A percentile compares a stretch with the other conserved stretches of the same genome.
These are phyloP conservation scores for Eupithecia dodoneata DNA, from an alignment of 2,888 invertebrate genomes.

Conservation along the genomic window DNA sequence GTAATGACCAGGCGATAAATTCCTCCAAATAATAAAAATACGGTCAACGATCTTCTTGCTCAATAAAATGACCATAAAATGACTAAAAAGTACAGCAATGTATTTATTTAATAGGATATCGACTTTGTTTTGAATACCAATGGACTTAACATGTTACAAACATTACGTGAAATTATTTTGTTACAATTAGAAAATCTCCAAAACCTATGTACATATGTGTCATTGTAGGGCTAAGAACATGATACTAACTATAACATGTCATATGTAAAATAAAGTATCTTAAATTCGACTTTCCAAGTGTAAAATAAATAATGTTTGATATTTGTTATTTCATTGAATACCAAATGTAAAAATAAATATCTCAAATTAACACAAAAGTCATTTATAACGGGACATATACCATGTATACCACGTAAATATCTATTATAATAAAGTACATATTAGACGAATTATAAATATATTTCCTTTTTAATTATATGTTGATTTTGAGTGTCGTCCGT, in stretches of 20 bases:
- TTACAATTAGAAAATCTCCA: not conserved
- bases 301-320: too few species aligned
- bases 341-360: too few species aligned
- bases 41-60: constrained; percentile 50
- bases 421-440: too few species aligned
- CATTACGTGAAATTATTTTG: not conserved
- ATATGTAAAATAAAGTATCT: too few species aligned
- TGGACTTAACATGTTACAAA: not conserved
- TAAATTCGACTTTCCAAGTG: too few species aligned
- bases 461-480: not conserved
- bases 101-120: constrained; percentile 44
- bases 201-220: not conserved
- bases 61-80: constrained; percentile 45
- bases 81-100: constrained; percentile 42
- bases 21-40: constrained; percentile 50
- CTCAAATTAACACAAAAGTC: too few species aligned
- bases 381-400: too few species aligned
- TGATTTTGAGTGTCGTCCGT: not conserved
- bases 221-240: too few species aligned
- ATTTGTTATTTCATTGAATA: too few species aligned
- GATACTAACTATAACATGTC: too few species aligned
- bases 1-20: constrained; percentile 44
- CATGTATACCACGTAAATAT: too few species aligned
- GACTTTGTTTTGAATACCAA: constrained; percentile 49
- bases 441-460: not conserved